Percentiles rank a stretch among this genome's conserved stretches.
phyloP scores from a whole-genome alignment of 2,797 vertebrate species.

The Botia almorhae region DNA sequence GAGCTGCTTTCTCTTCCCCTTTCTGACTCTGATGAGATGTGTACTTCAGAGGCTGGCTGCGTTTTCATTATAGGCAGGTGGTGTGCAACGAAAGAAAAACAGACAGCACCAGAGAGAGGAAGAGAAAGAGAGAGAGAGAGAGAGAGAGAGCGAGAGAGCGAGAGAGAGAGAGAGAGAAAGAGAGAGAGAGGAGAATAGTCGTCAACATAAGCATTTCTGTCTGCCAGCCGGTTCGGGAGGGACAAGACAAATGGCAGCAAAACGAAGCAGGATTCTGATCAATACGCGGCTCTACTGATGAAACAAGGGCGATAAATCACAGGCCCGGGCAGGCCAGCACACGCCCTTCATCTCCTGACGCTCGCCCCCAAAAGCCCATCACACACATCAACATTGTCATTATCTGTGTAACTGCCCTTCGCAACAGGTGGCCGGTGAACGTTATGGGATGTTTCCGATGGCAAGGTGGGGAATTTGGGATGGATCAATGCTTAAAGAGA shows the following conservation, averaged over 20 bases:
- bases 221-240: slow-evolving; percentile 58
- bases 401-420: slow-evolving; percentile 11
- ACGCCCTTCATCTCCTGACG: slow-evolving; percentile 39
- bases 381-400: slow-evolving; percentile 31
- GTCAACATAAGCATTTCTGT: slow-evolving; percentile 76
- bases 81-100: slow-evolving; percentile 28
- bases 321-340: slow-evolving; percentile 40
- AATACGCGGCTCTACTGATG: slow-evolving; percentile 75
- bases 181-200: slow-evolving; percentile 62
- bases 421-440: slow-evolving; percentile 61
- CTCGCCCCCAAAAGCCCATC: slow-evolving; percentile 34
- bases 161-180: slow-evolving; percentile 50
- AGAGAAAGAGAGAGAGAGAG: slow-evolving; percentile 53
- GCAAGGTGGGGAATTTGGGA: slow-evolving; percentile 20
- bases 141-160: slow-evolving; percentile 52
- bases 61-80: slow-evolving; percentile 64
- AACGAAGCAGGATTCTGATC: slow-evolving; percentile 69
- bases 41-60: slow-evolving; percentile 67
- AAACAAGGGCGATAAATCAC: slow-evolving; percentile 74
- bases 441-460: slow-evolving; percentile 1
- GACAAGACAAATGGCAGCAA: slow-evolving; percentile 75
- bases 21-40: slow-evolving; percentile 44
- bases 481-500: slow-evolving; percentile 3
- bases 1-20: neutral
- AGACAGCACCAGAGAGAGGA: neutral